Conservation (phyloP, 2,888 invertebrate genomes). For the Drosophila infuscata region DNA sequence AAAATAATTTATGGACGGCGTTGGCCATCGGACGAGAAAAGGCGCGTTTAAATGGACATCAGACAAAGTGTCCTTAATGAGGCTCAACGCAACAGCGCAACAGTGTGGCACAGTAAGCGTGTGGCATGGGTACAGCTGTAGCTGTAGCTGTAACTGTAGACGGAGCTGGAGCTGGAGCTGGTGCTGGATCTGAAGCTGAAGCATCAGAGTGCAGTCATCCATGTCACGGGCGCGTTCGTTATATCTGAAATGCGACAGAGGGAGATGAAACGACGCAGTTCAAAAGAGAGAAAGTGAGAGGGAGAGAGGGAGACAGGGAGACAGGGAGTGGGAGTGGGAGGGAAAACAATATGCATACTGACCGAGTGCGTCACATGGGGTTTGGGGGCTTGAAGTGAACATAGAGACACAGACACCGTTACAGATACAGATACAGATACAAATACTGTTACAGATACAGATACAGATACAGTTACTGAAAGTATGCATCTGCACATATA, state of each 20-base stretch:
- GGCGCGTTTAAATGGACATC: conserved; percentile 58
- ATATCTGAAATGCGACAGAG: conserved; percentile 1
- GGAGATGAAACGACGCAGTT: neutral
- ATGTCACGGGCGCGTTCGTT: conserved; percentile 6
- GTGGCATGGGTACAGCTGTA: neutral
- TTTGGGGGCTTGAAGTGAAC: neutral
- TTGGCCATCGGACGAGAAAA: conserved; percentile 22
- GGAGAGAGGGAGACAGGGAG: neutral
- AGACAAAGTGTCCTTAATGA: conserved; percentile 68
- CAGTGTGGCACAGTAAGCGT: conserved; percentile 16
- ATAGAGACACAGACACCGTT: neutral
- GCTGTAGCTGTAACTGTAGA: neutral
- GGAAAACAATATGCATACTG: conserved; percentile 8
- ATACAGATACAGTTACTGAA: neutral
- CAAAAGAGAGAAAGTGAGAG: neutral
- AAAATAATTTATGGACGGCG: conserved; percentile 61
- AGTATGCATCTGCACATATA: neutral
- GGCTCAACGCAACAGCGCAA: conserved; percentile 64
- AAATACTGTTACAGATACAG: neutral
- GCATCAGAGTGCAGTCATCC: conserved; percentile 14
- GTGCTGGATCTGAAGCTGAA: neutral
- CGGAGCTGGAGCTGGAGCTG: neutral
- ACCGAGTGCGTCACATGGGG: neutral
- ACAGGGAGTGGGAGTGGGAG: too few relatives aligned
- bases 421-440: neutral